Evolutionary conservation across 2,888 invertebrate genomes (phyloP), one percentile per base, ranked within the genome.

Genomic region (Microdon myrmicae): DNA sequence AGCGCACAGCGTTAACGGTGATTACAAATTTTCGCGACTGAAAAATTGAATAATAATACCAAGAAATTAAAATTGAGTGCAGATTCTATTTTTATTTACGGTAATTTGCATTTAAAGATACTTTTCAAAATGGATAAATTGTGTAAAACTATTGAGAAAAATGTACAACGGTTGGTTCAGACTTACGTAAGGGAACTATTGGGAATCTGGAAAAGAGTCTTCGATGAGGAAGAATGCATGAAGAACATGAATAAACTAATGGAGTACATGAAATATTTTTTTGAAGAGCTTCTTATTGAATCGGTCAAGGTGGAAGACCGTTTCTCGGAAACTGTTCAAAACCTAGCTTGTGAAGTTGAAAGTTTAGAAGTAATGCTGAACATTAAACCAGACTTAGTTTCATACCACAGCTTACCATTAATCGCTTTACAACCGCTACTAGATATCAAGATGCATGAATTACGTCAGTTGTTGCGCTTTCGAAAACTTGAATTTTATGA

Each of bases 211-310:
- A 35, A 35, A 5, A 53, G 68, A 12, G 71, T 75, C 28, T 78
- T 78, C 14, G 72, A 74, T 19, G 25, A 56, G 0, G 68, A 71
- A 2, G 68, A 70, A 3, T 74, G 75, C 16, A 39, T 60, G 4
- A 68, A 71, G 7, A 70, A 77, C 31, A 61, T 75, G 14, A 44
- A 39, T 1, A 73, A 72, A 20, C 67, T 79, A 7, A 53, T 69
- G 2, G 71, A 71, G 7, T 78, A 77, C 49, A 82, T 84, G 22
- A 79, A 83, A 68, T 82, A 82, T 5, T 76, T 87, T 2, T 85
- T 85, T 66, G 74, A 79, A 2, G 88, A 88, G 67, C 83, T 89
- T 67, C 77, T 86, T 9, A 75, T 76, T 0, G 89, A 90, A 72
- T 85, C 87, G 0, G 75, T 82, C 20, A 79, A 82, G 23, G 84